Conservation (phyloP, 23 tunicate species). For the Aplidium turbinatum region DNA sequence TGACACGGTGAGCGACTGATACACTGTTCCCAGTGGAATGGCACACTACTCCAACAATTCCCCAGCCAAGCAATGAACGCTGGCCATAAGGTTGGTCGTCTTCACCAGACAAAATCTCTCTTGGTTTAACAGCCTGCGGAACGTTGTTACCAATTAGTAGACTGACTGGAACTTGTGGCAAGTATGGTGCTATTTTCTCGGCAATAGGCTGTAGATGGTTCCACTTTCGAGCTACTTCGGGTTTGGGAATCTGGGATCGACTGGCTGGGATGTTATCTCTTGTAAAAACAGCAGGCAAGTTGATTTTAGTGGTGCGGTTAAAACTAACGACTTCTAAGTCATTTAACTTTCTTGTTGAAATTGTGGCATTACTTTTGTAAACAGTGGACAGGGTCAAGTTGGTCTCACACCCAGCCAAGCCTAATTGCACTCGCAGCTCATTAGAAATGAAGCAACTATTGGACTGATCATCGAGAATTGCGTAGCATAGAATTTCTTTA, state of each 20-base stretch:
- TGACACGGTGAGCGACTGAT: not conserved
- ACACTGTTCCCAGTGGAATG: not conserved
- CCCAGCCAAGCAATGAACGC: slow-evolving; percentile 27
- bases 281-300: slow-evolving; percentile 16
- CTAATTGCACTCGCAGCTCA: slow-evolving; percentile 17
- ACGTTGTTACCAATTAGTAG: slow-evolving; percentile 25
- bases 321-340: slow-evolving; percentile 17
- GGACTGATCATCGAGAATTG: slow-evolving; percentile 19
- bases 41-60: slow-evolving; percentile 13
- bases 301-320: not conserved
- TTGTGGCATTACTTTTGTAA: slow-evolving; percentile 5
- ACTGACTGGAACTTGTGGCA: not conserved
- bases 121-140: slow-evolving; percentile 8
- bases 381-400: slow-evolving; percentile 17
- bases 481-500: slow-evolving; percentile 22
- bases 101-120: slow-evolving; percentile 9
- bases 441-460: slow-evolving; percentile 16
- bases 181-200: not conserved
- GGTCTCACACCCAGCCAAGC: not conserved
- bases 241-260: slow-evolving; percentile 13
- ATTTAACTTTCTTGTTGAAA: not conserved
- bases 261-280: slow-evolving; percentile 24
- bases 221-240: slow-evolving; percentile 29
- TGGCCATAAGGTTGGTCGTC: slow-evolving; percentile 33
- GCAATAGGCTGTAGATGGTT: slow-evolving; percentile 15